Percentiles rank a stretch among this genome's conserved stretches.
Conservation (phyloP, 2,797 vertebrate genomes). For the Myotis pilosus region DNA sequence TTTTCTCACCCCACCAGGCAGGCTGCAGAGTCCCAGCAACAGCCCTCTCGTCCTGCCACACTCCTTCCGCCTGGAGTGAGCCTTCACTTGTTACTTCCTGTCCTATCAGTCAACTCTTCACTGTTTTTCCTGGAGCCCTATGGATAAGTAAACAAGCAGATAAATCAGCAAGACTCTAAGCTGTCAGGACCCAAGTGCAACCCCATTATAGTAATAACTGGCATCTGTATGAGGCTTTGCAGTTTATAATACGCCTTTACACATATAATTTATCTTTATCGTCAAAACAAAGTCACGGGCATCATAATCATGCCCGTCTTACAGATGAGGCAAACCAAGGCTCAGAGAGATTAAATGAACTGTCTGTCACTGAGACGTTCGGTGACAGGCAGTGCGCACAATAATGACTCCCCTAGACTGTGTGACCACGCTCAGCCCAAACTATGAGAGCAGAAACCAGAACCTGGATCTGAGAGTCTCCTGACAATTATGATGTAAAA, state of each 20-base stretch:
- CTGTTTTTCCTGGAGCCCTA: background rate
- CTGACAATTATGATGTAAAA: background rate
- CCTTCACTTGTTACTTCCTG: background rate
- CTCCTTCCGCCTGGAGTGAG: background rate
- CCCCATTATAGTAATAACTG: background rate
- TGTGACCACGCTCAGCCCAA: too few species aligned
- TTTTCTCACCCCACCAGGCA: background rate
- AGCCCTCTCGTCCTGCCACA: background rate
- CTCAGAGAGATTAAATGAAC: background rate
- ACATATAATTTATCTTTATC: conserved; percentile 58
- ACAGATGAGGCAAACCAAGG: conserved; percentile 34
- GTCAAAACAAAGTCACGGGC: conserved; percentile 45
- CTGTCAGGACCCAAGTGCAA: background rate
- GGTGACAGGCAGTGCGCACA: background rate
- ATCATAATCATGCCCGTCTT: conserved; percentile 40
- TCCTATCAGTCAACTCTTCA: background rate
- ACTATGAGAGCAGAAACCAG: background rate
- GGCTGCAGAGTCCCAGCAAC: background rate
- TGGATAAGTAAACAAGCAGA: conserved; percentile 54
- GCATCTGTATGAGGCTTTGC: background rate
- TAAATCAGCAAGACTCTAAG: conserved; percentile 60
- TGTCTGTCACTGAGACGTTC: background rate
- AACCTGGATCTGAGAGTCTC: background rate
- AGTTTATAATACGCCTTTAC: conserved; percentile 18
- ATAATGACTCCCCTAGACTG: background rate